Base-by-base conservation (phyloP, 2,888 invertebrate genomes). In the Sphaeridia pumilis region DNA sequence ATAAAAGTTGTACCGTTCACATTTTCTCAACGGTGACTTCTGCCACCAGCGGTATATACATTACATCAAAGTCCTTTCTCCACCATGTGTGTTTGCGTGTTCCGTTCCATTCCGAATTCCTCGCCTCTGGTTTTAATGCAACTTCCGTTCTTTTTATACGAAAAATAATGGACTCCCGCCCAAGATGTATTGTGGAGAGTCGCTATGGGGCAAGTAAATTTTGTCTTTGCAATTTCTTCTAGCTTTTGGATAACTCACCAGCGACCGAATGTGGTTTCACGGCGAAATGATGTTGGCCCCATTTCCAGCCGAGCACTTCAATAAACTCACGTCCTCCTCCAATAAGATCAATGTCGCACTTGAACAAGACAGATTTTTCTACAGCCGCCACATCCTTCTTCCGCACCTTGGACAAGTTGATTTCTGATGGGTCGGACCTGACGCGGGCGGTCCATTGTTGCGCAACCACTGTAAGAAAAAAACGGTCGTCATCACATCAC, bases 281-380 rank as follows among this genome's bases (percentile, higher is more conserved):
- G 17, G 41, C 42, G 14, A 54, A 48, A 49, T 49, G 45, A 44
- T 54, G 52, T 48, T 52, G 49, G 45, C 61, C 60, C 36, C 58
- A 56, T 50, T 59, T 59, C 63, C 63, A 63, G 28, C 60, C 60
- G 10, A 54, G 51, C 7, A 63, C 58, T 55, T 61, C 56, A 46
- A 63, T 58, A 49, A 61, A 61, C 51, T 63, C 60, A 34, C 60
- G 49, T 20, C 62, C 60, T 22, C 62, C 63, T 24, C 60, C 60
- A 52, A 59, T 60, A n/a, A 61, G 56, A 49, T 63, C 63, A 35
- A 63, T 60, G 35, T 63, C 60, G 48, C 63, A 63, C 52, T 58
- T 57, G 20, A 63, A 51, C n/a, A 63, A 53, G 10, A 38, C 12
- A 5, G 38, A 38, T 5, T 14, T 38, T 38, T 14, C 5, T 14